Evolutionary conservation across 2,113 vertebrate species (phyloP), one percentile per base, ranked within the genome.

Genomic region (Brachypteracias leptosomus): DNA sequence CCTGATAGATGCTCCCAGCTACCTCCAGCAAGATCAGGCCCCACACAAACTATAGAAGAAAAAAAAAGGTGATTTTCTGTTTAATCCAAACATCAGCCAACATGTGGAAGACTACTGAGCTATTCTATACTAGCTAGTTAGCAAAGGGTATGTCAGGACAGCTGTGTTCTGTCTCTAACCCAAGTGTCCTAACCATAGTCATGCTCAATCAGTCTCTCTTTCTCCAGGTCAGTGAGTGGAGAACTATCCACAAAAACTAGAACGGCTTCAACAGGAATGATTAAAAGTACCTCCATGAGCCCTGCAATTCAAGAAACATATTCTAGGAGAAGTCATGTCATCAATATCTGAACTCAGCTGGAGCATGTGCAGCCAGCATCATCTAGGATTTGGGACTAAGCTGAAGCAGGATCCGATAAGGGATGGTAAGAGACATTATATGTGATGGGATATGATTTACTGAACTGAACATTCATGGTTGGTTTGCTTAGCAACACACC

Each of bases 381-480:
- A 76, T 10, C 58, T 55, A 59, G 90, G 58, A 85, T 67, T 77
- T 80, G 5, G 13, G 59, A 42, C 55, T 83, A 31, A 66, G 62
- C 33, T 59, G 40, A 74, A 83, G 42, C 68, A 85, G 51, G 46
- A 33, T 74, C 13, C 73, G 62, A 70, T 80, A 82, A 85, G 54
- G 67, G 42, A 79, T 86, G 22, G 29, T 28, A 73, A 62, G 46
- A 89, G 67, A 77, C 66, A n/a, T 36, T 59, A n/a, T 25, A 33
- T 68, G 51, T 82, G 94, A 94, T 71, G 63, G 73, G 51, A 42
- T 58, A 63, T 90, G 95, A 93, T 93, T 91, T 94, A 95, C 63
- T 83, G 83, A 90, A 80, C 55, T 90, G 77, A 58, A 44, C 67
- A 35, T 94, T 90, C 88, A 94, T 71, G 54, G 46, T 15, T 74